phyloP scores from a whole-genome alignment of 2,888 invertebrate genomes.

The Synergus umbraculus region DNA sequence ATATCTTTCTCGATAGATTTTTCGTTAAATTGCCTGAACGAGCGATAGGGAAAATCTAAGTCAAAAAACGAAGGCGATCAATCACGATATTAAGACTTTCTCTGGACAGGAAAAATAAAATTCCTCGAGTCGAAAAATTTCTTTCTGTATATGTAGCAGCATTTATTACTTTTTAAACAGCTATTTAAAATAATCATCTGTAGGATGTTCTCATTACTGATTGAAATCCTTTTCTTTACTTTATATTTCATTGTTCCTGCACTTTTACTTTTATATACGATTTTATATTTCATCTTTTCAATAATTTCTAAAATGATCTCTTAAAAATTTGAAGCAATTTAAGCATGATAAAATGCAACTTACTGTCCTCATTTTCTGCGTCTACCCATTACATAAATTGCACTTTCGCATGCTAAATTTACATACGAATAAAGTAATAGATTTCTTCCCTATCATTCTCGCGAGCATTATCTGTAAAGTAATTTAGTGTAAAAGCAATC shows the following conservation, averaged over 20 bases:
- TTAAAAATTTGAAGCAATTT: too few species aligned
- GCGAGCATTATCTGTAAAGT: constrained; percentile 37
- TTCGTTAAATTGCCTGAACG: neutral
- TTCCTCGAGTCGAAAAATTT: neutral
- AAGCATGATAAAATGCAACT: too few species aligned
- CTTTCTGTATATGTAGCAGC: neutral
- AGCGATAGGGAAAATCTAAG: neutral
- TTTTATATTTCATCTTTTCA: too few species aligned
- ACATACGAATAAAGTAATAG: constrained; percentile 13
- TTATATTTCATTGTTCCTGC: neutral
- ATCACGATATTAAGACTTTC: neutral
- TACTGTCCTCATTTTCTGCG: neutral
- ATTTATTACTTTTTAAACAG: neutral
- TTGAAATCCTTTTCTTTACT: neutral
- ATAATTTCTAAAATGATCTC: too few species aligned
- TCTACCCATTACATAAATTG: neutral
- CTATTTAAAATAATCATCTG: too few species aligned
- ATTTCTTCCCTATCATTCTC: constrained; percentile 2
- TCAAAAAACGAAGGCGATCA: constrained; percentile 9
- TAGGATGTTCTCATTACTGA: too few species aligned
- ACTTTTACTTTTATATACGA: neutral
- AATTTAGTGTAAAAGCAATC: constrained; percentile 28
- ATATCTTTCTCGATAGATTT: neutral
- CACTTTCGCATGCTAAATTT: constrained; percentile 16
- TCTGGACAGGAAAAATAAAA: neutral